Evolutionary conservation across 2,113 vertebrate species (phyloP).

Genomic region (Clupea harengus): DNA sequence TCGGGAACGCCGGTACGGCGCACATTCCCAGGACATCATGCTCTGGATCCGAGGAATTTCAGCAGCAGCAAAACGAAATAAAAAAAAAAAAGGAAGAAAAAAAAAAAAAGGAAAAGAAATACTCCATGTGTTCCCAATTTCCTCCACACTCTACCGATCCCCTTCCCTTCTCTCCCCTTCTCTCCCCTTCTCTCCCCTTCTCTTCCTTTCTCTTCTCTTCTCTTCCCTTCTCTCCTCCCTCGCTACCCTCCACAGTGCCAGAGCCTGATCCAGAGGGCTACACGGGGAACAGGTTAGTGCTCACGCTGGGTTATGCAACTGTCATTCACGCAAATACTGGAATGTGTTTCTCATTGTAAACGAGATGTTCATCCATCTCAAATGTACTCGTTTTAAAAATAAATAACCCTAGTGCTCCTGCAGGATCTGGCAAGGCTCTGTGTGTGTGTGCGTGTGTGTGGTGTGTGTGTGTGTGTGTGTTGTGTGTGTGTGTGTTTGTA

Average conservation of each 20-base stretch:
- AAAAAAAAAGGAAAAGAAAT: slow-evolving; percentile 35
- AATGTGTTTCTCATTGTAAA: no score
- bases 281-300: no score
- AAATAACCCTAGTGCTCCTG: neutral
- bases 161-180: slow-evolving; percentile 26
- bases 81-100: slow-evolving; percentile 42
- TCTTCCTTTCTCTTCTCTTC: slow-evolving; percentile 50
- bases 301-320: neutral
- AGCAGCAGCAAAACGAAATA: slow-evolving; percentile 51
- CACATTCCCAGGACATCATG: slow-evolving; percentile 48
- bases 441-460: neutral
- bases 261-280: neutral
- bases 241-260: neutral
- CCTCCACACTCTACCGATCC: slow-evolving; percentile 37
- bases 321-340: no score
- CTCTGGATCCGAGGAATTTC: slow-evolving; percentile 53
- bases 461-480: neutral
- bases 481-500: neutral
- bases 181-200: slow-evolving; percentile 50
- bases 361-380: neutral
- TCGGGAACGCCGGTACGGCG: slow-evolving; percentile 34
- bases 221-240: slow-evolving; percentile 29
- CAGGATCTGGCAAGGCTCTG: neutral
- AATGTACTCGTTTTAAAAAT: neutral
- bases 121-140: slow-evolving; percentile 68